Base-by-base conservation (phyloP, 2,888 invertebrate genomes). In the Oegoconia quadripuncta region DNA sequence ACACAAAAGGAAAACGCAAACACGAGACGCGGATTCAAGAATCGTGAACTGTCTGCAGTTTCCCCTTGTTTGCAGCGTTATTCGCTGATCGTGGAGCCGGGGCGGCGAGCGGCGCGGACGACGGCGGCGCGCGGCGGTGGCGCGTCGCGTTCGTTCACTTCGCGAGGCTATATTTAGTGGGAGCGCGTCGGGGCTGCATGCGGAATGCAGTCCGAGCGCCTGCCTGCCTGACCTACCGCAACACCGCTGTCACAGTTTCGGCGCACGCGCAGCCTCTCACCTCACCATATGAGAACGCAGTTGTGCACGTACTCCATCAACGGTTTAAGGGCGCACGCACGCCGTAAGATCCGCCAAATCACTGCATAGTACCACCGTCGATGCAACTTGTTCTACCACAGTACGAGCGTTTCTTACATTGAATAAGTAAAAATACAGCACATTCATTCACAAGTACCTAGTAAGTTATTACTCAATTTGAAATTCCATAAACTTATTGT, bases 121-220 rank as follows among this genome's bases (percentile, higher is more conserved):
- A n/a, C n/a, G 49, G 48, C 40, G 46, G 42, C 46, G 51, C 38
- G 50, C 43, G 50, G 48, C 50, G 46, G 41, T 42, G 49, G 46
- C 55, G 54, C 57, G 60, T 41, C 53, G 70, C 77, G 83, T 84
- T 82, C 81, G 83, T 81, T 84, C 83, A 83, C 84, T 75, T 71
- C 59, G 66, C 60, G 50, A 64, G 63, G 77, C 81, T 84, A 84
- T 83, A 86, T 86, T 83, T 86, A 86, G 83, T 82, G 70, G 64
- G 64, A 69, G 71, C 69, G 59, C 55, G 61, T 50, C 39, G 55
- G 52, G 68, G 62, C 60, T 67, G 71, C 68, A 74, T 52, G 56
- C 55, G 73, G 80, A 76, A 74, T 79, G 82, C 74, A 71, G 75
- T 73, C 65, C 51, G 58, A 51, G 36, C 63, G 46, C 61, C 57